phyloP scores from a whole-genome alignment of 2,797 vertebrate species.

The Miichthys miiuy region DNA sequence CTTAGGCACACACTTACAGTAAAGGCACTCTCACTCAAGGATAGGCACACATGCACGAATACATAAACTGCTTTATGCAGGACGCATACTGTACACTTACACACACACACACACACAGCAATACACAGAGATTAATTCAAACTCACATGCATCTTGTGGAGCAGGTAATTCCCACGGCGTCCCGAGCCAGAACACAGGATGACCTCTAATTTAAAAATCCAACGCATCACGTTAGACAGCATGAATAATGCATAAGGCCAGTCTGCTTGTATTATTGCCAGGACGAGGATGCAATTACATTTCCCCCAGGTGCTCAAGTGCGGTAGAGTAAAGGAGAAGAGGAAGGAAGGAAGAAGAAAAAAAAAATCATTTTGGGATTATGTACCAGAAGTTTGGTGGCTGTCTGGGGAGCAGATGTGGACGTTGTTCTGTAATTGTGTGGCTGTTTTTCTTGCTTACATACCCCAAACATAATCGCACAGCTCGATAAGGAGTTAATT shows the following conservation, averaged over 20 bases:
- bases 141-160: conserved; percentile 18
- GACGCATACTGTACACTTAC: background rate
- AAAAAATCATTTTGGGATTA: conserved; percentile 31
- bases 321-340: conserved; percentile 33
- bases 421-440: conserved; percentile 18
- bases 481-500: conserved; percentile 44
- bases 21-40: background rate
- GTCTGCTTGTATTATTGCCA: conserved; percentile 75
- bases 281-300: conserved; percentile 78
- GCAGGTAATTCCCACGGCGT: conserved; percentile 63
- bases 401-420: conserved; percentile 22
- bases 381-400: background rate
- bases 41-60: background rate
- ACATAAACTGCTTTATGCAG: conserved; percentile 2
- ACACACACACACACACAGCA: background rate
- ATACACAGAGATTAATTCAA: background rate
- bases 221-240: conserved; percentile 55
- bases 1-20: background rate
- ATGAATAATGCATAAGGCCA: conserved; percentile 80
- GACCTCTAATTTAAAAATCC: conserved; percentile 84
- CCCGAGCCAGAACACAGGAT: conserved; percentile 58
- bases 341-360: background rate
- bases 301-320: conserved; percentile 70
- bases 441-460: conserved; percentile 31
- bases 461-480: background rate